Evolutionary conservation across 1,140 invertebrate species (phyloP), one percentile per base, ranked within the genome.

Genomic region (Drosophila pallidifrons): DNA sequence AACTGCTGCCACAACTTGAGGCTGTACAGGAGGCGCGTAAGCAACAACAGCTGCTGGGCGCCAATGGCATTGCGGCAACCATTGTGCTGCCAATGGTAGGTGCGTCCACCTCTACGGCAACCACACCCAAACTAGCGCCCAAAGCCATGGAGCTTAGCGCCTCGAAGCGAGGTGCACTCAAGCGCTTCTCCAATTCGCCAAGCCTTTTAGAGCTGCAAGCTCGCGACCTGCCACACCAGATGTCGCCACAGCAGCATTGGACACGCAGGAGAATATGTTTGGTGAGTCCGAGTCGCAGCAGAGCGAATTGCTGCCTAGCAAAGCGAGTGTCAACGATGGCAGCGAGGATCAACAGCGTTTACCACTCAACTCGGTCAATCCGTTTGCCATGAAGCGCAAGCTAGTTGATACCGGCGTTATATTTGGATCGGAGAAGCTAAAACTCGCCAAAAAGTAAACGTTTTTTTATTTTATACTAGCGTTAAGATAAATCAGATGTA

Each of bases 341-440:
- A 28, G n/a, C 28, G 63, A 51, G 1, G 63, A 65, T 25, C 47
- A 75, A 10, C 78, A 77, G 35, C 75, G 86, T 4, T 46, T 82
- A 30, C 87, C 82, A 1, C 38, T 90, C 0, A 90, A 91, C 51
- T 82, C 86, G 7, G 79, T 91, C 1, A 92, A 92, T 72, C 91
- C 91, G 13, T 92, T 92, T 64, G 91, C 91, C 0, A 85, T 85
- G 72, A 92, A 92, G 57, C 90, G 91, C 7, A 92, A 92, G 45
- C 64, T 91, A 1, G 75, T 75, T 1, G 85, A 91, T 32, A 86
- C 81, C 11, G 89, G 89, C 3, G 82, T 91, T 3, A 77, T 91
- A 55, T 88, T 91, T 43, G 86, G 90, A 1, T 91, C 90, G 0
- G 90, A 90, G 41, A 91, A 91, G 41, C 59, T 91, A 1, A 91